Evolutionary conservation across 2,113 vertebrate genomes (phyloP).

Genomic region (Alligator mississippiensis): DNA sequence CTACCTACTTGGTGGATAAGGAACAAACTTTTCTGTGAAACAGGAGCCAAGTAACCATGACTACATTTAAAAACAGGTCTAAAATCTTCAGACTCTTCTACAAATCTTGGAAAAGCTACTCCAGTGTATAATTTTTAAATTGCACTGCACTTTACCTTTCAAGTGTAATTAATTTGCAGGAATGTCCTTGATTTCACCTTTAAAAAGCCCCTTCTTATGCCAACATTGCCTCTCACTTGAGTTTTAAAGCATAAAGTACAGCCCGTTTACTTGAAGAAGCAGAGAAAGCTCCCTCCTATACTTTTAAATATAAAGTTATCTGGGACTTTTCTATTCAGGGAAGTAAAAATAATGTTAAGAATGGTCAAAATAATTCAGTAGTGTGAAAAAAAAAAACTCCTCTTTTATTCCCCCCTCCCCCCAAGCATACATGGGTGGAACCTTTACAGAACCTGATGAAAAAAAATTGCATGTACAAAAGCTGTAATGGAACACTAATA

Average conservation of each 20-base stretch:
- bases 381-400: neutral
- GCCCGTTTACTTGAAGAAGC: rapidly evolving
- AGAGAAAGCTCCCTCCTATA: neutral
- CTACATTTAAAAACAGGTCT: slow-evolving; percentile 26
- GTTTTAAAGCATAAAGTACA: neutral
- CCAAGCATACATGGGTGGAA: neutral
- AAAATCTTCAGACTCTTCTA: slow-evolving; percentile 3
- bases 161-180: slow-evolving; percentile 44
- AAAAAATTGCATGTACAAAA: neutral
- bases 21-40: slow-evolving; percentile 8
- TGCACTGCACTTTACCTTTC: neutral
- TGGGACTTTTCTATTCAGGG: neutral
- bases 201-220: neutral
- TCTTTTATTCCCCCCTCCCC: neutral
- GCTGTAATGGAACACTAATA: neutral
- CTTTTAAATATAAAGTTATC: neutral
- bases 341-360: neutral
- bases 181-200: neutral
- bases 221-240: neutral
- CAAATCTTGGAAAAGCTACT: slow-evolving; percentile 11
- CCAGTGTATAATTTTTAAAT: slow-evolving; percentile 23
- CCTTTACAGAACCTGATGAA: neutral
- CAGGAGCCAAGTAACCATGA: slow-evolving; percentile 43
- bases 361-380: neutral
- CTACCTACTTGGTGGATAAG: slow-evolving; percentile 25